These are phyloP conservation scores for Callipepla californica DNA, from an alignment of 2,113 vertebrate species.

Conservation along the genomic window DNA sequence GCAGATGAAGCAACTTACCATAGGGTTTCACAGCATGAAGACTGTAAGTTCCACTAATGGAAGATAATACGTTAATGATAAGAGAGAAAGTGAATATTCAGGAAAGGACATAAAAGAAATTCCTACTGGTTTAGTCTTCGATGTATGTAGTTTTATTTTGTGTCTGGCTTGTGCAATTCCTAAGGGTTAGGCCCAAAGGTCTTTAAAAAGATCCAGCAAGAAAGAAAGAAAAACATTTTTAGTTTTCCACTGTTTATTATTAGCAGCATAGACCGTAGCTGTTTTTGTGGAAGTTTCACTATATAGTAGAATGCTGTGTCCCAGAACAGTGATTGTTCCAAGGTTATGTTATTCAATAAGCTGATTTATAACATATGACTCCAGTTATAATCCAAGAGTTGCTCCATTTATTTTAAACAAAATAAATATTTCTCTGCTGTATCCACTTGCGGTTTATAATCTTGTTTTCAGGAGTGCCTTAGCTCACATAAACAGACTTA, in stretches of 20 bases:
- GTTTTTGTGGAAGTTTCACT: slow-evolving; percentile 41
- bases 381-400: slow-evolving; percentile 60
- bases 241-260: slow-evolving; percentile 26
- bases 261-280: background rate
- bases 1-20: background rate
- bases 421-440: slow-evolving; percentile 64
- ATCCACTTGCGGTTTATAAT: slow-evolving; percentile 68
- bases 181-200: background rate
- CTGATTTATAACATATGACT: slow-evolving; percentile 70
- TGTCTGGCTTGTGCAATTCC: background rate
- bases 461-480: slow-evolving; percentile 55
- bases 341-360: slow-evolving; percentile 48
- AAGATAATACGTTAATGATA: background rate
- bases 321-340: slow-evolving; percentile 49
- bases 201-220: background rate
- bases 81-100: background rate
- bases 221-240: slow-evolving; percentile 6
- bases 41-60: slow-evolving; percentile 60
- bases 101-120: background rate
- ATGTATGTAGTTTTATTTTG: slow-evolving; percentile 14
- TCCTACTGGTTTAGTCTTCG: slow-evolving; percentile 14
- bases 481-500: slow-evolving; percentile 42
- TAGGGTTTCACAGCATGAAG: slow-evolving; percentile 57
- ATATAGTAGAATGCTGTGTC: slow-evolving; percentile 32
- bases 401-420: slow-evolving; percentile 70